Evolutionary conservation across 2,113 vertebrate genomes (phyloP).

Genomic region (Myrmophylax atrothorax): DNA sequence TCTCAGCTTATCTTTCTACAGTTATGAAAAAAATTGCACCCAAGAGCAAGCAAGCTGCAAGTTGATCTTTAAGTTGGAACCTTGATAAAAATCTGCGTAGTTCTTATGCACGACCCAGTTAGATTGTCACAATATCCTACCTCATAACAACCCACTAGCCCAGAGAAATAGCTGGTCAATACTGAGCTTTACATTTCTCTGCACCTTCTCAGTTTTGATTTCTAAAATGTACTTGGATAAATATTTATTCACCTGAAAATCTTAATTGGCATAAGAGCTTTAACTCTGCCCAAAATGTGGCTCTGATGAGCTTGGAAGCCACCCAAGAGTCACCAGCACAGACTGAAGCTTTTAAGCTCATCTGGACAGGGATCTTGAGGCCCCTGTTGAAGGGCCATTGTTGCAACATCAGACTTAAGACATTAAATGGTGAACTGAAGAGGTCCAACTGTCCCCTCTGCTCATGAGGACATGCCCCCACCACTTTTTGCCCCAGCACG

Average conservation of each 20-base stretch:
- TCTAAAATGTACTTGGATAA: background rate
- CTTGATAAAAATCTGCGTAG: background rate
- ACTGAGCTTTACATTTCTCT: background rate
- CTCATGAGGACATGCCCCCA: background rate
- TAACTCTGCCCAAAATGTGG: background rate
- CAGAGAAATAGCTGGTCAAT: background rate
- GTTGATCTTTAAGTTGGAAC: background rate
- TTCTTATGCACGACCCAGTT: background rate
- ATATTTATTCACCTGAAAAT: background rate
- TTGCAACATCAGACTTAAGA: background rate
- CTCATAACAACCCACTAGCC: background rate
- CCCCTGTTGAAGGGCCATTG: background rate
- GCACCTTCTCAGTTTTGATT: background rate
- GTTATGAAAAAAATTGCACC: background rate
- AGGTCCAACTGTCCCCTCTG: background rate
- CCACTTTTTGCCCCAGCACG: background rate
- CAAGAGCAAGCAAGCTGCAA: background rate
- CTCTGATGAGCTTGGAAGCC: background rate
- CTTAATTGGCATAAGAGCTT: background rate
- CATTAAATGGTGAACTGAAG: background rate
- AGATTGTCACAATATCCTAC: background rate
- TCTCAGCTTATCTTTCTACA: background rate
- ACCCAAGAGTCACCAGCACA: background rate
- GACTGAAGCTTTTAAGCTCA: background rate
- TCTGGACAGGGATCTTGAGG: background rate